Evolutionary conservation across 2,888 invertebrate species (phyloP).

Genomic region (Microchrysa polita): DNA sequence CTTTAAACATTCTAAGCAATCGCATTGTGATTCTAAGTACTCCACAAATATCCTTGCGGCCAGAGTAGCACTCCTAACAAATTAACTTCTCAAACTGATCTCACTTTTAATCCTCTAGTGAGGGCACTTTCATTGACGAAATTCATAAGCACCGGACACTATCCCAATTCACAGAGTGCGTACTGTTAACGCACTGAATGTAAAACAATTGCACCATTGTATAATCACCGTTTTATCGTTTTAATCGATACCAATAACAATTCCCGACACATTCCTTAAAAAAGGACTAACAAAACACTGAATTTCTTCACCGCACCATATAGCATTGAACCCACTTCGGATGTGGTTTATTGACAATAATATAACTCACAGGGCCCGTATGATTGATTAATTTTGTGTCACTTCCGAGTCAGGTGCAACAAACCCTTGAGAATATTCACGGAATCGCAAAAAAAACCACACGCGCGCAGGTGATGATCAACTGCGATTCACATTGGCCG

Average conservation of each 20-base stretch:
- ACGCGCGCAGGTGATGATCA: constrained; percentile 43
- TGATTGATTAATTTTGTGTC: neutral
- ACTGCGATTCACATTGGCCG: constrained; percentile 7
- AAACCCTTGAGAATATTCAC: neutral
- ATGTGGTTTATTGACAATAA: too few relatives aligned
- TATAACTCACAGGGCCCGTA: too few relatives aligned
- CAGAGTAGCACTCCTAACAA: constrained; percentile 5
- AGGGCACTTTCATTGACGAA: constrained; percentile 24
- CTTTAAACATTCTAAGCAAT: constrained; percentile 42
- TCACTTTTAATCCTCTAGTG: constrained; percentile 34
- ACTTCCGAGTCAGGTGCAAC: neutral
- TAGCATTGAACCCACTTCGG: too few relatives aligned
- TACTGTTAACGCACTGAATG: too few relatives aligned
- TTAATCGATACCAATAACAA: too few relatives aligned
- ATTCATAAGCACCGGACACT: constrained; percentile 6
- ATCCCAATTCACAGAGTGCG: too few relatives aligned
- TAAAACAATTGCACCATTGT: too few relatives aligned
- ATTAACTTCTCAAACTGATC: too few relatives aligned
- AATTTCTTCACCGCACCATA: too few relatives aligned
- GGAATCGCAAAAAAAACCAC: neutral
- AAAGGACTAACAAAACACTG: too few relatives aligned
- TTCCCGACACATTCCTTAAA: too few relatives aligned
- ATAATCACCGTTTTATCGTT: too few relatives aligned
- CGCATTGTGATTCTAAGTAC: constrained; percentile 45
- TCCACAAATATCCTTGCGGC: constrained; percentile 46